Percentiles rank a stretch among this genome's conserved stretches.
Evolutionary conservation across 2,888 invertebrate genomes (phyloP).

Genomic region (Luffia ferchaultella): DNA sequence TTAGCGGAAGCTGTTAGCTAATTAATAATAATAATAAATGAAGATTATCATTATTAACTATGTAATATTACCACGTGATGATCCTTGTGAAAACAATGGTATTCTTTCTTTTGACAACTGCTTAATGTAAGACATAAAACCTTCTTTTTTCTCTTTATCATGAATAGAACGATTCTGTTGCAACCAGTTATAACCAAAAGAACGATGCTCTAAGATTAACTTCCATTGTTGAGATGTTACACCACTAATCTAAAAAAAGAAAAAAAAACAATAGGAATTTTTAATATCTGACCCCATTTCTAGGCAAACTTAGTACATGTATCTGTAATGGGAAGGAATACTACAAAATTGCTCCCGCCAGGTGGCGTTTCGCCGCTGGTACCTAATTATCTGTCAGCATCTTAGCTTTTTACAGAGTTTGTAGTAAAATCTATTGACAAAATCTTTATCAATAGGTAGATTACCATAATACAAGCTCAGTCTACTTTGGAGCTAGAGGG

Average conservation of each 20-base stretch:
- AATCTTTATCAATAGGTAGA: too few relatives aligned
- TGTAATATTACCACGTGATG: constrained; percentile 41
- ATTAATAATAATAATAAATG: neutral
- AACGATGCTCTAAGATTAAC: constrained; percentile 80
- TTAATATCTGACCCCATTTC: too few relatives aligned
- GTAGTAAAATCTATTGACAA: too few relatives aligned
- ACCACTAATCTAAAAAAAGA: constrained; percentile 71
- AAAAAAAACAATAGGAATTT: neutral
- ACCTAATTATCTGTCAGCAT: too few relatives aligned
- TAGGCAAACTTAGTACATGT: too few relatives aligned
- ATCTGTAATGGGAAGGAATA: too few relatives aligned
- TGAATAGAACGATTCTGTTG: constrained; percentile 38
- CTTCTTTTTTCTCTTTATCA: constrained; percentile 49
- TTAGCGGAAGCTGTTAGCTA: too few relatives aligned
- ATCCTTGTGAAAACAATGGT: constrained; percentile 47
- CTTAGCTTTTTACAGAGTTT: too few relatives aligned
- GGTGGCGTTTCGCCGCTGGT: too few relatives aligned
- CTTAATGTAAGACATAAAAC: constrained; percentile 57
- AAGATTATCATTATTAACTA: constrained; percentile 2
- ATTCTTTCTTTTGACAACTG: constrained; percentile 61
- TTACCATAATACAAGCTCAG: too few relatives aligned
- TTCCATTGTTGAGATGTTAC: constrained; percentile 82
- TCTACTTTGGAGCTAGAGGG: too few relatives aligned
- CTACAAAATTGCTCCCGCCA: too few relatives aligned
- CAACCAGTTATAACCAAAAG: constrained; percentile 76